Percentiles rank a stretch among this genome's conserved stretches.
These are phyloP conservation scores for Anser brachyrhynchus DNA, from an alignment of 2,113 vertebrate species.

Conservation along the genomic window DNA sequence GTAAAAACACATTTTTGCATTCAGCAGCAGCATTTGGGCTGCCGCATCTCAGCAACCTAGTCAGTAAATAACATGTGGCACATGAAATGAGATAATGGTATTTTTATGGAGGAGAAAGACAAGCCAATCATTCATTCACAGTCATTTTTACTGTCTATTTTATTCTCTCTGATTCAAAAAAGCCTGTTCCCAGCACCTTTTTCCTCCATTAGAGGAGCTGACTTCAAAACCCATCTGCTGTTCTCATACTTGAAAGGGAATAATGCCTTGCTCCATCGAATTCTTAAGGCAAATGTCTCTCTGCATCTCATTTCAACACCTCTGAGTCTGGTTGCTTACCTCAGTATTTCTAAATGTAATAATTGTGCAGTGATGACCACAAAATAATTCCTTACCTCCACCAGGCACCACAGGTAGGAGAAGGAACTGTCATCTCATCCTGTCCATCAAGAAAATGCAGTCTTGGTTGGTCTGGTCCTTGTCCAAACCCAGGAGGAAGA, in stretches of 20 bases:
- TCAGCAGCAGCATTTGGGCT: neutral
- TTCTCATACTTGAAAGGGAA: conserved; percentile 16
- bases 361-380: neutral
- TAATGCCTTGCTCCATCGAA: neutral
- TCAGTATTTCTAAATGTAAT: neutral
- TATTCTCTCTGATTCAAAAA: conserved; percentile 17
- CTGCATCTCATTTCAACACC: neutral
- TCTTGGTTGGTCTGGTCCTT: neutral
- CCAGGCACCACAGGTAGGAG: neutral
- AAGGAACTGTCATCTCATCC: neutral
- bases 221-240: conserved; percentile 15
- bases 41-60: neutral
- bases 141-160: conserved; percentile 38
- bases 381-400: neutral
- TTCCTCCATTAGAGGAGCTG: neutral
- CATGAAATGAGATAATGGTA: conserved; percentile 41
- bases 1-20: neutral
- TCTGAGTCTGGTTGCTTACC: neutral
- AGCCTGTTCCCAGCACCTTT: conserved; percentile 12
- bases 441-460: neutral
- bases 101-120: conserved; percentile 55
- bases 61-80: conserved; percentile 43
- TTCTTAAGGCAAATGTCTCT: neutral
- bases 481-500: neutral
- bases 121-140: conserved; percentile 21